A percentile compares a stretch with the other conserved stretches of the same genome.
phyloP scores from a whole-genome alignment of 2,888 invertebrate species.

The Tetragonula carbonaria region DNA sequence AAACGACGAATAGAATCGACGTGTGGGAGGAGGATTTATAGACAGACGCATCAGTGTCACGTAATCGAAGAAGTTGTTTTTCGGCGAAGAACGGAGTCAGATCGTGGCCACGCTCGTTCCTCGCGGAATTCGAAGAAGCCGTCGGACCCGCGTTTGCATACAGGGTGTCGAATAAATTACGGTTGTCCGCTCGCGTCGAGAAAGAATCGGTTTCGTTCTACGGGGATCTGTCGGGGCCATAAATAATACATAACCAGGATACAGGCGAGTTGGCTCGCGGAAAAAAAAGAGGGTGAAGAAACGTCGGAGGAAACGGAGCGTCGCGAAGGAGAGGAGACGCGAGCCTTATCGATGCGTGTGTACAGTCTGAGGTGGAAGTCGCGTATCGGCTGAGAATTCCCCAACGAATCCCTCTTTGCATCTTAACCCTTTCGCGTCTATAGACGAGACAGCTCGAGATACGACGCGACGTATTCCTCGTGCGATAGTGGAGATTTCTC shows the following conservation, averaged over 20 bases:
- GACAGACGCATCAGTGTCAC: slow-evolving; percentile 25
- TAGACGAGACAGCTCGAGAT: background rate
- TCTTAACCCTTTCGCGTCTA: background rate
- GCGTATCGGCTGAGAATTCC: background rate
- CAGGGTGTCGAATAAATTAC: slow-evolving; percentile 70
- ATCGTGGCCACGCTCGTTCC: slow-evolving; percentile 26
- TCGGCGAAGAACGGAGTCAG: slow-evolving; percentile 5
- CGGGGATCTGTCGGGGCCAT: slow-evolving; percentile 60
- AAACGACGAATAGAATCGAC: slow-evolving; percentile 34
- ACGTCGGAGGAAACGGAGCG: slow-evolving; percentile 8
- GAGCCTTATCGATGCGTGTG: slow-evolving; percentile 27
- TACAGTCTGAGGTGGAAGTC: background rate
- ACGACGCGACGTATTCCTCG: background rate
- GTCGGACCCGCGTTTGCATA: slow-evolving; percentile 61
- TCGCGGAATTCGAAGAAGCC: slow-evolving; percentile 41
- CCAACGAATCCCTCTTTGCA: background rate
- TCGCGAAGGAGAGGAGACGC: background rate
- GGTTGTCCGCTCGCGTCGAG: slow-evolving; percentile 35
- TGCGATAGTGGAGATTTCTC: background rate
- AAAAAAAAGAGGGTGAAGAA: slow-evolving; percentile 11
- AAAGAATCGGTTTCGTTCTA: slow-evolving; percentile 62
- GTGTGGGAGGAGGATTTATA: slow-evolving; percentile 36
- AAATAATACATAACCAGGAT: slow-evolving; percentile 67
- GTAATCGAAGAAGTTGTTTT: slow-evolving; percentile 38
- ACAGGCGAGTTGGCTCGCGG: slow-evolving; percentile 21